phyloP scores from a whole-genome alignment of 1,140 invertebrate species.

The Chironomus tepperi region DNA sequence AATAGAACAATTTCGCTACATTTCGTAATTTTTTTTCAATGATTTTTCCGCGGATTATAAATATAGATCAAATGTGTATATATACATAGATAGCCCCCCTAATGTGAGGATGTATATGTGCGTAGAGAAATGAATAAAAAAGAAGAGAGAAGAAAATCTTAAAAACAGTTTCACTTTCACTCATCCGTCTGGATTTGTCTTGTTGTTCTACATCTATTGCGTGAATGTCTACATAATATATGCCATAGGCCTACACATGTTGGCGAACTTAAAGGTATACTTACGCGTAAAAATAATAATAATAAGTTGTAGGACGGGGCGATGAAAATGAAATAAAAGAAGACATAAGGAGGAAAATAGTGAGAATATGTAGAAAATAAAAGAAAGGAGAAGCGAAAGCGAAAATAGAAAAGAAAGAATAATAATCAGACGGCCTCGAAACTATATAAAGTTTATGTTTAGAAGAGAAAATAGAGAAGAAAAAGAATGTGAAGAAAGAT shows the following conservation, averaged over 20 bases:
- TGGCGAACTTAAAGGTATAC: too few relatives aligned
- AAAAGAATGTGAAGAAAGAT: neutral
- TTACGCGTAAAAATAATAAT: too few relatives aligned
- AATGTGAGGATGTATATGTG: neutral
- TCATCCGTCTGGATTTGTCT: neutral
- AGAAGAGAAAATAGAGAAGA: slow-evolving; percentile 7
- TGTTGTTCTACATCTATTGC: neutral
- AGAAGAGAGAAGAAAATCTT: neutral
- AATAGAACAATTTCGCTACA: neutral
- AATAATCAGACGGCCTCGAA: neutral
- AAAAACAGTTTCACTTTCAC: neutral
- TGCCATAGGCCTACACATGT: neutral
- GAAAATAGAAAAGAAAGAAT: neutral
- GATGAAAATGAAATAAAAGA: too few relatives aligned
- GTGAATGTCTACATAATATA: neutral
- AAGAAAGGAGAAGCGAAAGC: neutral
- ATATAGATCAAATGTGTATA: too few relatives aligned
- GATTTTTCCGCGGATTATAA: too few relatives aligned
- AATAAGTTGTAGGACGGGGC: neutral
- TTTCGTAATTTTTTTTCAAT: neutral
- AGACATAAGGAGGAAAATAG: too few relatives aligned
- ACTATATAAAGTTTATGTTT: neutral
- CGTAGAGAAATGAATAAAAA: neutral
- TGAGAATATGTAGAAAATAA: too few relatives aligned
- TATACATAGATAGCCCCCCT: too few relatives aligned